Conservation (phyloP, 2,888 invertebrate species). For the Argynnis bischoffii region DNA sequence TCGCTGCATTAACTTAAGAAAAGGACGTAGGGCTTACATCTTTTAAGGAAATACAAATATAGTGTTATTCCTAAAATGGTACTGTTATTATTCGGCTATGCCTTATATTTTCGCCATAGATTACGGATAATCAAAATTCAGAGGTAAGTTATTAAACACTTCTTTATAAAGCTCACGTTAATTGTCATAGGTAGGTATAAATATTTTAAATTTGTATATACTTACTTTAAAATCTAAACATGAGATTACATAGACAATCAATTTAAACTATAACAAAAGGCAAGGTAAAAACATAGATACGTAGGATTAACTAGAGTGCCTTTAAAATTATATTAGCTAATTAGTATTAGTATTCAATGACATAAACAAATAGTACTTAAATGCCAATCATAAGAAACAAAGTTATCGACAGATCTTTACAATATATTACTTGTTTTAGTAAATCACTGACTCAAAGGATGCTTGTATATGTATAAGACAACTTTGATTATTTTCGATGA, state of each 20-base stretch:
- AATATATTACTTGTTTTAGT: constrained; percentile 16
- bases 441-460: constrained; percentile 4
- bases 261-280: no score
- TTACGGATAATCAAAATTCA: constrained; percentile 51
- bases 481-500: constrained; percentile 11
- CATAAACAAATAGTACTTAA: constrained; percentile 11
- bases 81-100: constrained; percentile 48
- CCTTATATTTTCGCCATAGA: constrained; percentile 44
- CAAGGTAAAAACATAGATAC: not conserved
- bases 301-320: not conserved
- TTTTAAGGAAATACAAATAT: constrained; percentile 1
- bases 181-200: no score
- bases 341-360: no score
- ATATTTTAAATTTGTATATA: no score
- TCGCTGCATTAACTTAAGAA: constrained; percentile 4
- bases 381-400: constrained; percentile 11
- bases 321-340: no score
- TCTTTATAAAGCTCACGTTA: no score
- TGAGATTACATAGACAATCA: no score
- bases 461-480: constrained; percentile 1
- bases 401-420: not conserved
- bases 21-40: constrained; percentile 27
- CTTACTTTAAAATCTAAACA: no score
- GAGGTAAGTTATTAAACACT: constrained; percentile 42
- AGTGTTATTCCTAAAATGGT: constrained; percentile 43